A percentile compares a stretch with the other conserved stretches of the same genome.
These are phyloP conservation scores for Taxidea taxus DNA, from an alignment of 2,113 vertebrate species.

Conservation along the genomic window DNA sequence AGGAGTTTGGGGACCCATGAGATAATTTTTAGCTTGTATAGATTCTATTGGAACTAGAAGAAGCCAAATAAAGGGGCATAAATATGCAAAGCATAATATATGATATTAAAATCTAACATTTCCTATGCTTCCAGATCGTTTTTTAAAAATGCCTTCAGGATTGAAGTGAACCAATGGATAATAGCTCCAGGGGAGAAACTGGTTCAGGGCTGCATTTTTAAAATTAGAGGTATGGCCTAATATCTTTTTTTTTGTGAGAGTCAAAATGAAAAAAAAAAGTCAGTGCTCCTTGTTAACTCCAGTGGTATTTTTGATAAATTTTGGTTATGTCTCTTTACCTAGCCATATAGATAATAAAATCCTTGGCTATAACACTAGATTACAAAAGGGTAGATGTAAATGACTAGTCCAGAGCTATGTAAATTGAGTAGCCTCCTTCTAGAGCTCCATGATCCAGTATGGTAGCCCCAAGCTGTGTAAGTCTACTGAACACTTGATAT, in stretches of 20 bases:
- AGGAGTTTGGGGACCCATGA: slow-evolving; percentile 30
- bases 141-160: neutral
- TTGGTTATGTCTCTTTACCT: neutral
- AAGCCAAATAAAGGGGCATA: slow-evolving; percentile 34
- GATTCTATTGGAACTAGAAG: slow-evolving; percentile 2
- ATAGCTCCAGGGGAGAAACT: neutral
- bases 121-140: neutral
- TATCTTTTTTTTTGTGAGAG: neutral
- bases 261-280: slow-evolving; percentile 17
- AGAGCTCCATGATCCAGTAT: neutral
- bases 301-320: neutral
- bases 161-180: neutral
- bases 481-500: neutral
- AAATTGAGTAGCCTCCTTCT: neutral
- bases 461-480: neutral
- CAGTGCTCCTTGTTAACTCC: neutral
- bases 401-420: neutral
- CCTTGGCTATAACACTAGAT: neutral
- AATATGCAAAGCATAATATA: neutral
- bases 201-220: neutral
- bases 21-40: slow-evolving; percentile 24
- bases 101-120: neutral
- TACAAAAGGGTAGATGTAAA: neutral
- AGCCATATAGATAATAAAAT: neutral
- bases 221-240: neutral